phyloP scores from a whole-genome alignment of 2,888 invertebrate genomes.

The Mythimna ferrago region DNA sequence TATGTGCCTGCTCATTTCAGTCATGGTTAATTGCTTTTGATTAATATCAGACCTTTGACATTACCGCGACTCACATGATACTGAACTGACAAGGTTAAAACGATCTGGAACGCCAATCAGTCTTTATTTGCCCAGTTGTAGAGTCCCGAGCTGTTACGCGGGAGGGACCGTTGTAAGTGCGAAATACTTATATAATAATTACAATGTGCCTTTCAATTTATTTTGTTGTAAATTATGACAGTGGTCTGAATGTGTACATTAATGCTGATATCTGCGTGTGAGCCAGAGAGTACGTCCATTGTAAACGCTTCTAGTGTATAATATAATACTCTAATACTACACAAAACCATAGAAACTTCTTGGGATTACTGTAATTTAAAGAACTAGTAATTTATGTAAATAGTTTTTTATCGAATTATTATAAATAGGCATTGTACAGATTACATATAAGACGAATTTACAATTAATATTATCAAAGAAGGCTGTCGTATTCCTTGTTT shows the following conservation, averaged over 20 bases:
- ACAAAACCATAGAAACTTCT: conserved; percentile 47
- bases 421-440: conserved; percentile 60
- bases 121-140: conserved; percentile 16
- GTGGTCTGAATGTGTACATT: conserved; percentile 15
- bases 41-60: conserved; percentile 53
- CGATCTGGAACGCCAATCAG: conserved; percentile 5
- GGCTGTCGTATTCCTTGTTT: conserved; percentile 51
- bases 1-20: conserved; percentile 31
- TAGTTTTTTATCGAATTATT: conserved; percentile 58
- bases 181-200: conserved; percentile 38
- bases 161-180: conserved; percentile 8
- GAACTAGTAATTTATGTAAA: conserved; percentile 54
- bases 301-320: conserved; percentile 14
- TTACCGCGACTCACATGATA: conserved; percentile 25
- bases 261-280: conserved; percentile 45
- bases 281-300: conserved; percentile 36
- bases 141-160: conserved; percentile 6
- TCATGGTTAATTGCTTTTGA: conserved; percentile 47
- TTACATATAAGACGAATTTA: conserved; percentile 61
- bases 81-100: conserved; percentile 30
- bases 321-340: conserved; percentile 59
- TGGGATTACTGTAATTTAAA: conserved; percentile 41
- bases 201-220: conserved; percentile 43
- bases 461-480: conserved; percentile 60
- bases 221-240: conserved; percentile 33